Base-by-base conservation (phyloP, 2,888 invertebrate genomes). In the Drosophila koepferae region DNA sequence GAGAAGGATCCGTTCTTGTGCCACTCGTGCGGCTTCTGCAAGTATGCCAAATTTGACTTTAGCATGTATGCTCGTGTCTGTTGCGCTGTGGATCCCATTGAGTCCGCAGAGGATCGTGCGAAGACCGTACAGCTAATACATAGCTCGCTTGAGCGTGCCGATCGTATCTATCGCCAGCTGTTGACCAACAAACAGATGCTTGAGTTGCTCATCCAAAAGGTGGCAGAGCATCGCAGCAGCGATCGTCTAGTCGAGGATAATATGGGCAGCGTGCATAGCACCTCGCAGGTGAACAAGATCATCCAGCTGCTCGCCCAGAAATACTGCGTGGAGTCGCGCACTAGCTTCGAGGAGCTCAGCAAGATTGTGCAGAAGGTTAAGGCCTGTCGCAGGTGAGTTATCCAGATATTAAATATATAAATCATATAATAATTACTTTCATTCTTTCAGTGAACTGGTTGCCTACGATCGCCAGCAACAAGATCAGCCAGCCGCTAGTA, bases 1-100 rank as follows among this genome's bases (percentile, higher is more conserved):
- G 99, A 99, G 92, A 98, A 99, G 92, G 99, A 99, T 94, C 99
- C 99, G 0, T 99, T 99, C 95, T 94, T 99, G 31, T 99, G 99
- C 92, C 99, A 99, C 93, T 97, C 99, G 6, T 99, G 99, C 93
- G 99, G 99, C 1, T 99, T 98, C 94, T 99, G 99, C 94, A 99
- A 99, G 94, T 99, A 99, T 93, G 99, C 99, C 41, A 99, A 99
- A 94, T 99, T 99, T 93, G 99, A 99, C 94, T 98, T 98, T 93
- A 97, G 97, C 12, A 94, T 99, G 67, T 96, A 96, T 7, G 98
- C 97, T 7, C 96, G 97, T 28, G 97, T 98, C 0, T 98, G 98
- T 91, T 99, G 98, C 93, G 99, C 99, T 23, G 98, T 99, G 0
- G 99, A 99, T 94, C 98, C 98, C 14, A 99, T 99, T 28, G 98